phyloP scores from a whole-genome alignment of 2,113 vertebrate genomes.

The Diphyllodes magnificus region DNA sequence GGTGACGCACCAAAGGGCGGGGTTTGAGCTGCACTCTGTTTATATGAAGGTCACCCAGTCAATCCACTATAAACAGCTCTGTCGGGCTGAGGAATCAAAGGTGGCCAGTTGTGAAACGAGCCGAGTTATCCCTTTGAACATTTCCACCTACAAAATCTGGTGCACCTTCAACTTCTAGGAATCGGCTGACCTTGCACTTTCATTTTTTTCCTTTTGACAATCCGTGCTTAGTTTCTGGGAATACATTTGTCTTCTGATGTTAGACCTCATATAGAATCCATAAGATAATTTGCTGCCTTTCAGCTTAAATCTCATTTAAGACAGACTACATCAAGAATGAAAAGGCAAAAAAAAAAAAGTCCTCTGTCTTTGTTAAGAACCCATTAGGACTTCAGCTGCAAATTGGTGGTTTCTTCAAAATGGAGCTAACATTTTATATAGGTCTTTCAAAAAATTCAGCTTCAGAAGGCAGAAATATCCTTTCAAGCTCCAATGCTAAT shows the following conservation, averaged over 20 bases:
- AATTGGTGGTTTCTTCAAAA: neutral
- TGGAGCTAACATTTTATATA: neutral
- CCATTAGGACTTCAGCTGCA: neutral
- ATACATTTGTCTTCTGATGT: neutral
- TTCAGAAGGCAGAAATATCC: neutral
- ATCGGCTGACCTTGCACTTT: neutral
- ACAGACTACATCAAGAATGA: neutral
- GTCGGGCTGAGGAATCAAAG: neutral
- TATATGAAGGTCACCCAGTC: neutral
- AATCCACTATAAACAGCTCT: neutral
- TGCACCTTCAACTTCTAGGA: neutral
- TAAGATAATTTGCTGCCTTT: neutral
- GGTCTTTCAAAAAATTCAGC: neutral
- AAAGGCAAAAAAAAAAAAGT: neutral
- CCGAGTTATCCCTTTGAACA: neutral
- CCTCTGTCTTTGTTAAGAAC: neutral
- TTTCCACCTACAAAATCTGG: neutral
- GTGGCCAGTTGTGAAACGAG: neutral
- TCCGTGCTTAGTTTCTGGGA: neutral
- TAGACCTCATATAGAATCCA: neutral
- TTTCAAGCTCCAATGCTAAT: conserved; percentile 40
- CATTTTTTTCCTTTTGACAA: neutral
- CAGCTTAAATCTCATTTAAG: neutral
- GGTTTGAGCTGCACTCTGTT: neutral
- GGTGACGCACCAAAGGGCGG: neutral